Conservation (phyloP, 1,140 invertebrate species). For the Hyposmocoma kahamanoa region DNA sequence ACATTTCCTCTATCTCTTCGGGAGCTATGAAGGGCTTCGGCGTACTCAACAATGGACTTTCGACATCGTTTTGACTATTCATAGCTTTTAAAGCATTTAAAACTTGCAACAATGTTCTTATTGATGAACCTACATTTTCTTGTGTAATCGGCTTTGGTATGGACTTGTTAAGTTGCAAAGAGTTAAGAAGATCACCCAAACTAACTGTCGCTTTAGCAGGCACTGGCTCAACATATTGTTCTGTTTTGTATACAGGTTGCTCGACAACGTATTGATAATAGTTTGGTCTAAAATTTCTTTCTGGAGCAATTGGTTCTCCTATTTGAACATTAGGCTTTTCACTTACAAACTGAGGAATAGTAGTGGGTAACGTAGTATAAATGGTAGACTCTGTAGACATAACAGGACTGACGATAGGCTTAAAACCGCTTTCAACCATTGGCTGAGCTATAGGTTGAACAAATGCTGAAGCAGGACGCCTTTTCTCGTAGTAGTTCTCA, state of each 20-base stretch:
- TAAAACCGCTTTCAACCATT: constrained; percentile 58
- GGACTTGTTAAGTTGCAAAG: constrained; percentile 81
- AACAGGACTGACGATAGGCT: constrained; percentile 46
- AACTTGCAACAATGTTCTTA: constrained; percentile 83
- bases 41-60: constrained; percentile 41
- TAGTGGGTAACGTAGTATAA: constrained; percentile 20
- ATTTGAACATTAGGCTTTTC: constrained; percentile 24
- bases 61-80: constrained; percentile 47
- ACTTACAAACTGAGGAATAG: constrained; percentile 18
- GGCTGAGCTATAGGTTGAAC: constrained; percentile 41
- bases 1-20: constrained; percentile 19
- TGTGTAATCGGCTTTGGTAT: constrained; percentile 82
- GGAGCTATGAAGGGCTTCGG: constrained; percentile 48
- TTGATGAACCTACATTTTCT: constrained; percentile 85
- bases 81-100: constrained; percentile 77
- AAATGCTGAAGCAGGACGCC: constrained; percentile 19
- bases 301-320: constrained; percentile 16
- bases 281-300: constrained; percentile 28
- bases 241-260: constrained; percentile 27
- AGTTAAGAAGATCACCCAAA: constrained; percentile 72
- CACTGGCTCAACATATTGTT: constrained; percentile 11
- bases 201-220: constrained; percentile 35
- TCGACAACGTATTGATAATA: constrained; percentile 43
- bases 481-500: constrained; percentile 57
- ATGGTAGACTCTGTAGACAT: constrained; percentile 27